Base-by-base conservation (phyloP, 1,140 invertebrate genomes). In the Apis laboriosa region DNA sequence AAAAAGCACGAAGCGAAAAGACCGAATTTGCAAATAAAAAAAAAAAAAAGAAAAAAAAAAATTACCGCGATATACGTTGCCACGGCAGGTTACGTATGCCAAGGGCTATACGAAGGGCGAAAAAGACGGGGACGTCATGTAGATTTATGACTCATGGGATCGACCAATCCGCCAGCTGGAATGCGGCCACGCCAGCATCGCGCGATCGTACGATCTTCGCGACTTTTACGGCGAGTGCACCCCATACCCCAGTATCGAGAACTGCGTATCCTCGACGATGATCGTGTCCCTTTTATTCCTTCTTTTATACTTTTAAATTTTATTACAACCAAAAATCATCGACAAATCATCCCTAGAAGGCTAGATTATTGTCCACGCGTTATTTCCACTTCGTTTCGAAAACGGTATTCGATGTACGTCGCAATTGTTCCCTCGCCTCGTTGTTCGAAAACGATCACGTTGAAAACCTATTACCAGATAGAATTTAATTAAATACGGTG, bases 161-260 rank as follows among this genome's bases (percentile, higher is more conserved):
- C 74, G 79, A 70, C 79, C 85, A 87, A 85, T 88, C 77, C 80
- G 74, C 84, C 68, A 66, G 49, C 79, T 88, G 86, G 88, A 84
- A 86, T 88, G 86, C 81, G 85, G 83, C 86, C 84, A 86, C 84
- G 86, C 80, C 84, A 77, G 84, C 73, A 80, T 77, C 86, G 80
- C 73, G 76, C 80, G 76, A 80, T 85, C 80, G 61, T 83, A 85
- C 84, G 70, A 84, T 86, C 84, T 77, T 55, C 61, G 61, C 80
- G 80, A 87, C 80, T 87, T 86, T 87, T 86, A 80, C 51, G 67
- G 73, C 61, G 67, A 80, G 60, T 77, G 66, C 77, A 77, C 24
- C 56, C 68, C 56, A 11, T 24, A 60, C 71, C 60, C 58, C 43
- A n/a, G 3, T 34, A 71, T 43, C 66, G 49, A 67, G 51, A 60